A percentile compares a stretch with the other conserved stretches of the same genome.
These are phyloP conservation scores for Melitaea athalia DNA, from an alignment of 2,888 invertebrate genomes.

Conservation along the genomic window DNA sequence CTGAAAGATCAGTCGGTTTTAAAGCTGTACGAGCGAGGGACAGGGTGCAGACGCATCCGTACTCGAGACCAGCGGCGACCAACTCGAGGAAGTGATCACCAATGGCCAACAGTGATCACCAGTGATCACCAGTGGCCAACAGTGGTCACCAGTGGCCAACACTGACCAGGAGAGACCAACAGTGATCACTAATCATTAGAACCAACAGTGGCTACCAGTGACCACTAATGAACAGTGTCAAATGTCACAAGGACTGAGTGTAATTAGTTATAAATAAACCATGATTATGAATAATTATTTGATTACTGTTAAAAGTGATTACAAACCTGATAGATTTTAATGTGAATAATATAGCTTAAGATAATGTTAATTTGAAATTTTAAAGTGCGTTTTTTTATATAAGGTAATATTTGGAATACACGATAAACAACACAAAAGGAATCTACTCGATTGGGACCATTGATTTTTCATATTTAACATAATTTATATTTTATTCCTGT, in stretches of 20 bases:
- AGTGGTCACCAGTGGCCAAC: background rate
- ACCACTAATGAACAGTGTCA: background rate
- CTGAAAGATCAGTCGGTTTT: conserved; percentile 72
- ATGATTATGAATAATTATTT: background rate
- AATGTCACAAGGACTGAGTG: background rate
- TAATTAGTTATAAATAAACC: background rate
- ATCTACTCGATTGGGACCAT: no score
- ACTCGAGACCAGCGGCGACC: conserved; percentile 54
- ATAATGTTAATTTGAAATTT: conserved; percentile 5
- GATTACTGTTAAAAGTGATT: background rate
- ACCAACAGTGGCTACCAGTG: background rate
- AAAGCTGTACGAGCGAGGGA: conserved; percentile 71
- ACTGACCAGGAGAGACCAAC: background rate
- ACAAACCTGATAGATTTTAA: background rate
- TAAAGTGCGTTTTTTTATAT: background rate
- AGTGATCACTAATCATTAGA: conserved; percentile 19
- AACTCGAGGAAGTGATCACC: conserved; percentile 38
- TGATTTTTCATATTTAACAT: background rate
- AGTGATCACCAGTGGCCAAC: background rate
- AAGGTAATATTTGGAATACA: no score
- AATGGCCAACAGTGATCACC: background rate
- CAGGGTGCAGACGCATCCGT: conserved; percentile 63
- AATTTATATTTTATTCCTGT: background rate
- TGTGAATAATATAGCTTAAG: background rate
- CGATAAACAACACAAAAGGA: no score